phyloP scores from a whole-genome alignment of 2,113 vertebrate genomes.

The Craseonycteris thonglongyai region DNA sequence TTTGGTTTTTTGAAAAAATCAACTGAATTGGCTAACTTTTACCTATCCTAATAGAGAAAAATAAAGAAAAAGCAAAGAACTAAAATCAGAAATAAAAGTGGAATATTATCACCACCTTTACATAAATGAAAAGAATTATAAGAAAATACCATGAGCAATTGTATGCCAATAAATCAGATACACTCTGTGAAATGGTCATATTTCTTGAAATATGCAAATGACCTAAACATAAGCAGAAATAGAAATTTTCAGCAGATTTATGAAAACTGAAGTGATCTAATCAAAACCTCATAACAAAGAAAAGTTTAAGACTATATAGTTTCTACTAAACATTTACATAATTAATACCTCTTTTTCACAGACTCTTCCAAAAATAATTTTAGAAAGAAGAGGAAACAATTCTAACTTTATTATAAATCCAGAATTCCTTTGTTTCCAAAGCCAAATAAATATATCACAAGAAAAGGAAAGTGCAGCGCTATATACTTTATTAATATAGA shows the following conservation, averaged over 20 bases:
- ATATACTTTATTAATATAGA: not conserved
- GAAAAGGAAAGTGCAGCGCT: not conserved
- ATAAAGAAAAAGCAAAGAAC: not conserved
- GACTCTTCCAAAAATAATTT: not conserved
- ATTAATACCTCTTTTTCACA: not conserved
- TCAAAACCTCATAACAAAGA: not conserved
- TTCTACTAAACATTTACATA: not conserved
- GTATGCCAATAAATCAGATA: not conserved
- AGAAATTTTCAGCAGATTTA: not conserved
- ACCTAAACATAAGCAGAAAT: not conserved
- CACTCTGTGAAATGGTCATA: not conserved
- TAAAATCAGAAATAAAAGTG: not conserved
- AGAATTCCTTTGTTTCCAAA: not conserved
- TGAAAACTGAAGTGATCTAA: not conserved
- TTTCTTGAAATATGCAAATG: not conserved
- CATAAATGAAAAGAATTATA: not conserved
- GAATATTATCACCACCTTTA: not conserved
- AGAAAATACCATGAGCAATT: not conserved
- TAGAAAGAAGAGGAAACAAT: not conserved
- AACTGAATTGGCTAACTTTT: not conserved
- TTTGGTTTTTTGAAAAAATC: not conserved
- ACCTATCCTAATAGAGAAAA: not conserved
- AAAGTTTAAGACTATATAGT: not conserved
- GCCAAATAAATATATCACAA: not conserved
- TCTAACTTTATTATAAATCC: not conserved